These are phyloP conservation scores for Chelonus formosanus DNA, from an alignment of 2,888 invertebrate genomes.

Conservation along the genomic window DNA sequence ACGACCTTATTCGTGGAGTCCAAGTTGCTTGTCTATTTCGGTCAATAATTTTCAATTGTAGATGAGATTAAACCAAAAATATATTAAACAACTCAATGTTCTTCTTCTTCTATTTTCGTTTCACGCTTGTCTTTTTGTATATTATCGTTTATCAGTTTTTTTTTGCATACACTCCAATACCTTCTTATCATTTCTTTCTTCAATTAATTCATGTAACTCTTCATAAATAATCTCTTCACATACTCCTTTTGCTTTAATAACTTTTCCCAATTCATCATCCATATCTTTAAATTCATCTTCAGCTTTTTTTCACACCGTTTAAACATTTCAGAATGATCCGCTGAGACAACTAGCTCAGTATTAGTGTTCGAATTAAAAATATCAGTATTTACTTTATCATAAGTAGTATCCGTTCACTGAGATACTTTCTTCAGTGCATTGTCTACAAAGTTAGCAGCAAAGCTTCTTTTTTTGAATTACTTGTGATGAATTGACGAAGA, in stretches of 20 bases:
- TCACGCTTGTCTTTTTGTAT: conserved; percentile 20
- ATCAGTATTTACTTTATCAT: conserved; percentile 60
- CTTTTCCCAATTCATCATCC: conserved; percentile 48
- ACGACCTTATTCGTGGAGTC: too few relatives aligned
- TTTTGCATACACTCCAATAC: conserved; percentile 40
- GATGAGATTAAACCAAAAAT: too few relatives aligned
- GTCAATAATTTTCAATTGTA: too few relatives aligned
- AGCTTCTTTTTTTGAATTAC: conserved; percentile 58
- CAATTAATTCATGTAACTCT: conserved; percentile 57
- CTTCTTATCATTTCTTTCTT: conserved; percentile 50
- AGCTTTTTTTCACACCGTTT: conserved; percentile 57
- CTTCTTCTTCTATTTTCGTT: too few relatives aligned
- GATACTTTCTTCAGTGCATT: conserved; percentile 57
- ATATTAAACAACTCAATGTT: conserved; percentile 34
- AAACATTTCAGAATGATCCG: conserved; percentile 55
- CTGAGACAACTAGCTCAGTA: conserved; percentile 49
- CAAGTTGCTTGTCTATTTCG: too few relatives aligned
- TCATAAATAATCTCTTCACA: conserved; percentile 58
- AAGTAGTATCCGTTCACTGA: conserved; percentile 59
- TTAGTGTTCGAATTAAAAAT: conserved; percentile 60
- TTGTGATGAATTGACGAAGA: conserved; percentile 58
- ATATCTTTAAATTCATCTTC: conserved; percentile 51
- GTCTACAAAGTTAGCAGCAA: conserved; percentile 51
- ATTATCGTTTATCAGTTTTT: conserved; percentile 32
- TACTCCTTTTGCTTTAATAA: conserved; percentile 51